Conservation (phyloP, 2,888 invertebrate species). For the Anagyrus pseudococci region DNA sequence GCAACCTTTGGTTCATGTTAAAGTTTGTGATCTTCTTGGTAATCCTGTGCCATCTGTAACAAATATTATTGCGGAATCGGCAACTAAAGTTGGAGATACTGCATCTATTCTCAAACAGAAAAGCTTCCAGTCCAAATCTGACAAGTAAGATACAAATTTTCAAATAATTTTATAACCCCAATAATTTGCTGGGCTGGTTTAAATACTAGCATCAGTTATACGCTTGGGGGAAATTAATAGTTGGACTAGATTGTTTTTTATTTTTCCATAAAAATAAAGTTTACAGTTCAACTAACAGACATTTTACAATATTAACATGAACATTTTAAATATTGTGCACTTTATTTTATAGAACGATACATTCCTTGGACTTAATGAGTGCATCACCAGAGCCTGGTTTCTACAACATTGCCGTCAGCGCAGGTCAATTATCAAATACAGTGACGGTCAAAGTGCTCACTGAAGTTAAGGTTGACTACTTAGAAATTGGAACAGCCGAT, state of each 20-base stretch:
- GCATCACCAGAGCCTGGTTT: slow-evolving; percentile 83
- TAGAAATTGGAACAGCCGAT: slow-evolving; percentile 89
- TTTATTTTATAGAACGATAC: slow-evolving; percentile 68
- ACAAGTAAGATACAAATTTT: slow-evolving; percentile 55
- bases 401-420: slow-evolving; percentile 81
- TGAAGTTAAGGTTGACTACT: slow-evolving; percentile 75
- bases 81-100: slow-evolving; percentile 75
- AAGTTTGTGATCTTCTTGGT: slow-evolving; percentile 79
- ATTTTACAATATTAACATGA: too few relatives aligned
- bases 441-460: slow-evolving; percentile 74
- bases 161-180: slow-evolving; percentile 45
- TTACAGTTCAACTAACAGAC: slow-evolving; percentile 30
- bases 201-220: slow-evolving; percentile 54
- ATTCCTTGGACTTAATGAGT: slow-evolving; percentile 77
- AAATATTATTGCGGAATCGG: slow-evolving; percentile 78
- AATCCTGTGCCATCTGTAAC: slow-evolving; percentile 71
- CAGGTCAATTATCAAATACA: slow-evolving; percentile 68
- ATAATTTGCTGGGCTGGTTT: slow-evolving; percentile 54
- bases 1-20: slow-evolving; percentile 75
- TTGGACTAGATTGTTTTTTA: slow-evolving; percentile 41
- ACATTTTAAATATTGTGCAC: too few relatives aligned
- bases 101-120: slow-evolving; percentile 75
- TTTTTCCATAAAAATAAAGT: slow-evolving; percentile 7
- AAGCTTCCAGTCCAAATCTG: slow-evolving; percentile 60
- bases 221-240: slow-evolving; percentile 58